These are phyloP conservation scores for Phyllotis vaccarum DNA, from an alignment of 2,797 vertebrate species.

Conservation along the genomic window DNA sequence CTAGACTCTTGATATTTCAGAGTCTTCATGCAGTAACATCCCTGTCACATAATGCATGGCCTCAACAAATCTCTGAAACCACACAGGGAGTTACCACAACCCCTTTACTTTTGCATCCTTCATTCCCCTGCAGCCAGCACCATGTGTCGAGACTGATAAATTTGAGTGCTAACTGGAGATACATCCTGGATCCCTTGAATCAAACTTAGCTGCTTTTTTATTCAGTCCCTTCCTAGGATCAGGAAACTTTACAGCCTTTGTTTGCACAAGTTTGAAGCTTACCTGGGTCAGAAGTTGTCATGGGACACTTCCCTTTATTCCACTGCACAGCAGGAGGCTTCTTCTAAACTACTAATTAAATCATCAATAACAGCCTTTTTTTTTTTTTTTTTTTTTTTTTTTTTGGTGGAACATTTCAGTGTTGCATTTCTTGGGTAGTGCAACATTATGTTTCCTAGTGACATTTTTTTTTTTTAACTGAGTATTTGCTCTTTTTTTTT, in stretches of 20 bases:
- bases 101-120: background rate
- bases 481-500: background rate
- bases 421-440: no score
- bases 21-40: background rate
- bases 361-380: background rate
- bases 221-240: background rate
- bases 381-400: no score
- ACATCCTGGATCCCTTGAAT: background rate
- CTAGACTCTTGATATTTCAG: background rate
- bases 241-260: background rate
- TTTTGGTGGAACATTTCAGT: no score
- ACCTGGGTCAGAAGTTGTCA: background rate
- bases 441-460: background rate
- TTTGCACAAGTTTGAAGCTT: background rate
- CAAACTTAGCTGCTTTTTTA: background rate
- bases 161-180: background rate
- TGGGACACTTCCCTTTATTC: background rate
- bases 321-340: background rate
- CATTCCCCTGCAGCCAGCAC: no score
- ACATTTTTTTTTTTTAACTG: background rate
- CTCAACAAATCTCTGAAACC: background rate
- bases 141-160: background rate
- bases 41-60: background rate
- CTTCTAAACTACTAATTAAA: background rate
- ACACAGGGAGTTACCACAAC: background rate